These are phyloP conservation scores for Hystrix brachyura DNA, from an alignment of 2,113 vertebrate species.

Conservation along the genomic window DNA sequence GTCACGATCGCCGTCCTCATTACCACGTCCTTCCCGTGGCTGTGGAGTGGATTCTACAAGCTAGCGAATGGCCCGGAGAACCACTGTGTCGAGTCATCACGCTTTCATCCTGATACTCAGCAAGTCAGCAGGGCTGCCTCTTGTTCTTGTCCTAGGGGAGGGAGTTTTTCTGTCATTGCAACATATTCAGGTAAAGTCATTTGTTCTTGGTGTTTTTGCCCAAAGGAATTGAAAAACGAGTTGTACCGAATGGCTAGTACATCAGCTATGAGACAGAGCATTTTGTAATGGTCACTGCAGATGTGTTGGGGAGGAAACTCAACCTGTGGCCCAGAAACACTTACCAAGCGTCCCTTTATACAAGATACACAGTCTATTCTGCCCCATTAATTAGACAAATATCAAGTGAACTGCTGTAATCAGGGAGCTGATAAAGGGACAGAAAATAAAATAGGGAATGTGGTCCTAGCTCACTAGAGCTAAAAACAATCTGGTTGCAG, in stretches of 20 bases:
- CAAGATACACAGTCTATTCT: neutral
- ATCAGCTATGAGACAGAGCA: neutral
- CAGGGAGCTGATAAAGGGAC: conserved; percentile 15
- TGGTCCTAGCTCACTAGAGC: neutral
- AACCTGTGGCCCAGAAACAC: conserved; percentile 18
- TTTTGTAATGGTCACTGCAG: neutral
- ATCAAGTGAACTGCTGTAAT: conserved; percentile 35
- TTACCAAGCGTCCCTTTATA: neutral
- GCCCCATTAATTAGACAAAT: conserved; percentile 35
- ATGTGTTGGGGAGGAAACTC: neutral
- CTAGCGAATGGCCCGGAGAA: neutral
- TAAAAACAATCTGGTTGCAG: neutral
- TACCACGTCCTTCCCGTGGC: neutral
- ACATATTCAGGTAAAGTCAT: conserved; percentile 30
- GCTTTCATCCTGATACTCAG: conserved; percentile 36
- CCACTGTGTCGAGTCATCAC: neutral
- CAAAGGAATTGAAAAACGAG: conserved; percentile 53
- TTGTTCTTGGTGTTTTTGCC: conserved; percentile 55
- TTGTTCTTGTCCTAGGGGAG: conserved; percentile 44
- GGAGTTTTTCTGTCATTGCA: conserved; percentile 38
- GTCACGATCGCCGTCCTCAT: neutral
- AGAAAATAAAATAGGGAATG: conserved; percentile 13
- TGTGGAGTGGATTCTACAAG: neutral
- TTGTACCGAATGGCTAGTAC: neutral
- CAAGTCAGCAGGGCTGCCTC: conserved; percentile 21